A percentile compares a stretch with the other conserved stretches of the same genome.
Evolutionary conservation across 1,140 invertebrate species (phyloP).

Genomic region (Belonocnema kinseyi): DNA sequence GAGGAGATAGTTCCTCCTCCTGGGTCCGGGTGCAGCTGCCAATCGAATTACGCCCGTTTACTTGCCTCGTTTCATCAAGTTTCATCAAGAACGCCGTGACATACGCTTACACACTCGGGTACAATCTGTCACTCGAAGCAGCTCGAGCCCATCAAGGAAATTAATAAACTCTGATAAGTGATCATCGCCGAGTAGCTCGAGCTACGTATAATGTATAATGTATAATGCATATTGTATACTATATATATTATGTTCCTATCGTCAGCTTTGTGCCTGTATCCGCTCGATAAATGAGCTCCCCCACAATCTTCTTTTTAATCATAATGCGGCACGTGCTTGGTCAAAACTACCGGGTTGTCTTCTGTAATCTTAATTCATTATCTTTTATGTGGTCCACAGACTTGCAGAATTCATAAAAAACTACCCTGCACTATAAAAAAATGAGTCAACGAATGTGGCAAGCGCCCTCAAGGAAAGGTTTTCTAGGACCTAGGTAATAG

Average conservation of each 20-base stretch:
- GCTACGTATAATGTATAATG: not conserved
- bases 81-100: conserved; percentile 13
- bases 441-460: too few species aligned
- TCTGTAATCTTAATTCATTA: conserved; percentile 10
- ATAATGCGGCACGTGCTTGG: not conserved
- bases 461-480: too few species aligned
- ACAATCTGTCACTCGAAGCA: conserved; percentile 28
- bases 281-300: not conserved
- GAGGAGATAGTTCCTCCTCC: not conserved
- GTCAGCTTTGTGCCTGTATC: not conserved
- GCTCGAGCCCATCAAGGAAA: conserved; percentile 23
- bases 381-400: not conserved
- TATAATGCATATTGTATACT: not conserved
- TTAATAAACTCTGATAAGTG: conserved; percentile 29
- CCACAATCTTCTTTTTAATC: not conserved
- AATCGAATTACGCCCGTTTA: conserved; percentile 20
- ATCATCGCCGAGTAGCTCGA: not conserved
- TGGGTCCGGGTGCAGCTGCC: not conserved
- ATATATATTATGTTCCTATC: not conserved
- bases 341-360: not conserved
- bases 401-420: too few species aligned
- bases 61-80: conserved; percentile 7
- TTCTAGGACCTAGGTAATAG: too few species aligned
- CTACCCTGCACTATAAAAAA: too few species aligned
- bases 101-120: conserved; percentile 23